Base-by-base conservation (phyloP, 2,113 vertebrate species). In the Larimichthys polyactis region DNA sequence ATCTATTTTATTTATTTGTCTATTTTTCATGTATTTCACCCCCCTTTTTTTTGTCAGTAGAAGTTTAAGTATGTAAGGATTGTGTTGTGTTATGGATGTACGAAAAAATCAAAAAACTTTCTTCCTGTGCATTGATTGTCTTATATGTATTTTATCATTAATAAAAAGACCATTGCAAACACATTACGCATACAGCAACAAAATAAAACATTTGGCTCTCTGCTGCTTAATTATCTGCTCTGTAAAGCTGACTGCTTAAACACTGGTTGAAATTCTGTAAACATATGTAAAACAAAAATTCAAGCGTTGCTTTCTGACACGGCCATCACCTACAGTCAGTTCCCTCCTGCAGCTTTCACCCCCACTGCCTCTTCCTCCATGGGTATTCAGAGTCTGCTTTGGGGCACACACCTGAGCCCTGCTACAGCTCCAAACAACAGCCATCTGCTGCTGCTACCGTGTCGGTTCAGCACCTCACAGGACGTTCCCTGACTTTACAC, bases 371-470 rank as follows among this genome's bases (percentile, higher is more conserved):
- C 66, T 51, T 84, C 78, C 40, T 82, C 51, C 24, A n/a, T 67
- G 75, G 70, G 81, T 68, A 76, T 72, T 86, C 79, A 80, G 78
- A 71, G 79, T 78, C 85, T 82, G 92, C 92, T 91, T 59, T 77
- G 72, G 79, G 89, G 70, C 85, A 54, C 86, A 83, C 94, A 94
- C 94, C 93, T 94, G 94, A 95, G 93, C 92, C 90, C 90, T 79
- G 58, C 83, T 82, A 85, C 84, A 86, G 82, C 90, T 86, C 86
- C 73, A 79, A 91, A 93, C 81, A 83, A 77, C 73, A 9, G 83
- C 91, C 93, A 93, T 93, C 92, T 94, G 91, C 87, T 84, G 73
- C 85, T 82, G 66, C 79, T 73, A 75, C 83, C 57, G 40, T 60
- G 70, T 84, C 81, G 52, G 71, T 69, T 85, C 77, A 87, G 77